Conservation (phyloP, 64 coral and sea anemone genomes). For the Catalaphyllia jardinei region DNA sequence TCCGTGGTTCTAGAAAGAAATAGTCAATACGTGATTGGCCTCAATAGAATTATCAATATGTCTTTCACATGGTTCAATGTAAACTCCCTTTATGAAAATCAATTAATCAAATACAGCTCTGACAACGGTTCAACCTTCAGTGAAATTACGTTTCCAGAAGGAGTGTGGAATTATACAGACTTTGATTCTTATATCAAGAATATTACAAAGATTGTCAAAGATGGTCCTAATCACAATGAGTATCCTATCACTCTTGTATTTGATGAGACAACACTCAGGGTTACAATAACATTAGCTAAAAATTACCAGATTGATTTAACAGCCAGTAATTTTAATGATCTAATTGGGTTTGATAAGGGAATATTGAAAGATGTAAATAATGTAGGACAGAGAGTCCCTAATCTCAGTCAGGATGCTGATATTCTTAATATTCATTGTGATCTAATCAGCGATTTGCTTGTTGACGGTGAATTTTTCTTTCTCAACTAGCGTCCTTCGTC, state of each 20-base stretch:
- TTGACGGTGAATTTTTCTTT: not conserved
- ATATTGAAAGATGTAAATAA: not conserved
- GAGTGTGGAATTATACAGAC: not conserved
- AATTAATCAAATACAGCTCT: not conserved
- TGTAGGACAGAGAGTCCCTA: not conserved
- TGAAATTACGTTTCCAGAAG: not conserved
- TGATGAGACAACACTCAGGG: not conserved
- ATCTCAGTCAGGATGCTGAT: not conserved
- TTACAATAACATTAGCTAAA: not conserved
- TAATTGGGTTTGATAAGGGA: not conserved
- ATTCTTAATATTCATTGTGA: not conserved
- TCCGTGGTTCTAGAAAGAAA: not conserved
- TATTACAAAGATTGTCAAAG: not conserved
- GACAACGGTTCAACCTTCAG: too few species aligned
- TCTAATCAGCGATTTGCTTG: not conserved
- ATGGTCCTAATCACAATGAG: not conserved
- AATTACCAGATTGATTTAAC: not conserved
- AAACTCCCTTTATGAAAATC: not conserved
- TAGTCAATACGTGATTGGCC: too few species aligned
- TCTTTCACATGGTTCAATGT: not conserved
- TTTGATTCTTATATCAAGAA: not conserved
- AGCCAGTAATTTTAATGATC: too few species aligned
- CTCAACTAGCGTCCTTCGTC: too few species aligned
- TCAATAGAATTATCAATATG: too few species aligned
- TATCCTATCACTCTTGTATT: too few species aligned